A percentile compares a stretch with the other conserved stretches of the same genome.
These are phyloP conservation scores for Semaprochilodus insignis DNA, from an alignment of 2,797 vertebrate genomes.

Conservation along the genomic window DNA sequence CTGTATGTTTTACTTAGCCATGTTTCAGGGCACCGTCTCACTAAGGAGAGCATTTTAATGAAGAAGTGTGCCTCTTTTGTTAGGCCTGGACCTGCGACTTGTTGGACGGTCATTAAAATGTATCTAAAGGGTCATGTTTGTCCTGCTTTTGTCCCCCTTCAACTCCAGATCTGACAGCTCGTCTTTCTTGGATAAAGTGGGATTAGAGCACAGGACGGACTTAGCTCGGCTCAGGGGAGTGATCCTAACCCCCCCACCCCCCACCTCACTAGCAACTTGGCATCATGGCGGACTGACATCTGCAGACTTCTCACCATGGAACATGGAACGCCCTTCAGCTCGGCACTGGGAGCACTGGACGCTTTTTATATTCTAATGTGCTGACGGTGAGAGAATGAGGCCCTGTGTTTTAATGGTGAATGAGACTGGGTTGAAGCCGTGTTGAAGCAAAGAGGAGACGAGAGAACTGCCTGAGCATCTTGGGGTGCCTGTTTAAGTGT, in stretches of 20 bases:
- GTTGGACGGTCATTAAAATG: slow-evolving; percentile 76
- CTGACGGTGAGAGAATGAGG: slow-evolving; percentile 70
- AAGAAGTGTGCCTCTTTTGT: slow-evolving; percentile 60
- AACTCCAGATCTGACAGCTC: slow-evolving; percentile 85
- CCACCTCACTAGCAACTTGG: slow-evolving; percentile 60
- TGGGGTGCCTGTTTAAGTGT: slow-evolving; percentile 24
- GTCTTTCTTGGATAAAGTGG: slow-evolving; percentile 90
- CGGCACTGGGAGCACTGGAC: slow-evolving; percentile 49
- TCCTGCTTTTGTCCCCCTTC: slow-evolving; percentile 67
- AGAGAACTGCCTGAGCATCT: slow-evolving; percentile 41
- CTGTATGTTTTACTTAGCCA: slow-evolving; percentile 59
- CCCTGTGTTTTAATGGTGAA: slow-evolving; percentile 61
- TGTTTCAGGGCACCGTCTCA: slow-evolving; percentile 65
- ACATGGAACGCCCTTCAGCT: slow-evolving; percentile 38
- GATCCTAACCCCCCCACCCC: slow-evolving; percentile 21
- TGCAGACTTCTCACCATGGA: slow-evolving; percentile 79
- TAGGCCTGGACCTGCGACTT: slow-evolving; percentile 62
- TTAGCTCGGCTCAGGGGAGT: slow-evolving; percentile 44
- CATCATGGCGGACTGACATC: slow-evolving; percentile 65
- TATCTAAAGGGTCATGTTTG: slow-evolving; percentile 72
- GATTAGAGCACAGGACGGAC: slow-evolving; percentile 74
- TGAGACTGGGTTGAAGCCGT: slow-evolving; percentile 45
- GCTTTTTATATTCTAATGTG: slow-evolving; percentile 81
- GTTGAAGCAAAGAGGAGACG: slow-evolving; percentile 43
- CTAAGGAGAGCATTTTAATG: slow-evolving; percentile 57